Evolutionary conservation across 2,888 invertebrate species (phyloP).

Genomic region (Mellilla xanthometata): DNA sequence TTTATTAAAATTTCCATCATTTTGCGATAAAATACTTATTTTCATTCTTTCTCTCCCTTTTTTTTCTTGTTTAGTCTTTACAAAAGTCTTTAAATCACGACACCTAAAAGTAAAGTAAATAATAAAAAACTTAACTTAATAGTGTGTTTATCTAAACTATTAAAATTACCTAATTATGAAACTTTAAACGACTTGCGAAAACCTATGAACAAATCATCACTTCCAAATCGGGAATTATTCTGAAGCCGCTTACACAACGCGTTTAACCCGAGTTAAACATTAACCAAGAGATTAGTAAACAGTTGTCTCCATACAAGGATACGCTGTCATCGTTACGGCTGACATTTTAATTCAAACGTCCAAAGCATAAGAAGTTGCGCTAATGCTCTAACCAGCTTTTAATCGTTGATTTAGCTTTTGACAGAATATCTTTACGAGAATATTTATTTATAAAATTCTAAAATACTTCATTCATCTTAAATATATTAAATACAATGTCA

Average conservation of each 20-base stretch:
- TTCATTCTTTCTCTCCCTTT: too few species aligned
- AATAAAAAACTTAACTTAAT: too few species aligned
- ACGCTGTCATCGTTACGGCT: conserved; percentile 22
- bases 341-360: conserved; percentile 42
- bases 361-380: conserved; percentile 10
- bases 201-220: not conserved
- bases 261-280: conserved; percentile 1
- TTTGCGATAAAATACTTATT: too few species aligned
- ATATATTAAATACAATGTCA: too few species aligned
- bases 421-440: too few species aligned
- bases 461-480: too few species aligned
- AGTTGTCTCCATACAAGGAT: conserved; percentile 21
- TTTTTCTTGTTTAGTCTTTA: too few species aligned
- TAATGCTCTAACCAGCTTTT: conserved; percentile 12
- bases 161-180: not conserved
- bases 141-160: too few species aligned
- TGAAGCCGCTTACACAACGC: conserved; percentile 19
- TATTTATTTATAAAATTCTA: too few species aligned
- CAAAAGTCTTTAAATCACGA: too few species aligned
- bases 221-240: conserved; percentile 4
- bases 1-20: too few species aligned
- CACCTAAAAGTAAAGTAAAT: too few species aligned
- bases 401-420: conserved; percentile 9
- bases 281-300: conserved; percentile 15
- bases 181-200: conserved; percentile 3